Base-by-base conservation (phyloP, 2,888 invertebrate species). In the Lysandra bellargus region DNA sequence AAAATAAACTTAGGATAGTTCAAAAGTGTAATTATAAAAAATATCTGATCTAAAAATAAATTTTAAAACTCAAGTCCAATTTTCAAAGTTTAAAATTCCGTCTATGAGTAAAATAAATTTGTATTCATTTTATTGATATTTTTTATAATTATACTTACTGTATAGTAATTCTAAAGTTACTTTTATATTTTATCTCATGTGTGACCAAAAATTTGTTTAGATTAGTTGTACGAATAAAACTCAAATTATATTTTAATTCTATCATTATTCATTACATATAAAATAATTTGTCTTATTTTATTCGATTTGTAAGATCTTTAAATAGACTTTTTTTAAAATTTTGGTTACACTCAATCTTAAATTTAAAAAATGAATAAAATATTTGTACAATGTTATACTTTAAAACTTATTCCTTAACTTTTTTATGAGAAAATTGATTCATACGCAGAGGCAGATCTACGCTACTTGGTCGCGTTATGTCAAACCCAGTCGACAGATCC, bases 121-220 rank as follows among this genome's bases (percentile, higher is more conserved):
- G 6, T 23, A 4, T 30, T 64, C 6, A 0, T 33, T 69, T 69
- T 37, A 12, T 17, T 69, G 44, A 7, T 40, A 44, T 74, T 44
- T 40, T 74, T 74, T 44, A 44, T 74, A 74, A 44, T 74, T 74
- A 44, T 23, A 44, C 40, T 44, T 74, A 3, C n/a, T 44, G n/a
- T 4, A 23, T 74, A 74, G n/a, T 74, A 74, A 23, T 74, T n/a
- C 44, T 74, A 7, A 5, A 17, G 17, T 40, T 17, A 73, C n/a
- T 74, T 74, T 44, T 74, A 74, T 23, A 6, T 53, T 57, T 76
- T 76, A 57, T 76, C 53, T 57, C 53, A 33, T 14, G 1, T 33
- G 12, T 76, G 76, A 76, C 76, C 76, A 76, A 76, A 76, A 53
- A 76, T 37, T 76, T 33, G 30, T 57, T 23, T 53, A 57, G 23